Evolutionary conservation across 2,113 vertebrate genomes (phyloP).

Genomic region (Cariama cristata): DNA sequence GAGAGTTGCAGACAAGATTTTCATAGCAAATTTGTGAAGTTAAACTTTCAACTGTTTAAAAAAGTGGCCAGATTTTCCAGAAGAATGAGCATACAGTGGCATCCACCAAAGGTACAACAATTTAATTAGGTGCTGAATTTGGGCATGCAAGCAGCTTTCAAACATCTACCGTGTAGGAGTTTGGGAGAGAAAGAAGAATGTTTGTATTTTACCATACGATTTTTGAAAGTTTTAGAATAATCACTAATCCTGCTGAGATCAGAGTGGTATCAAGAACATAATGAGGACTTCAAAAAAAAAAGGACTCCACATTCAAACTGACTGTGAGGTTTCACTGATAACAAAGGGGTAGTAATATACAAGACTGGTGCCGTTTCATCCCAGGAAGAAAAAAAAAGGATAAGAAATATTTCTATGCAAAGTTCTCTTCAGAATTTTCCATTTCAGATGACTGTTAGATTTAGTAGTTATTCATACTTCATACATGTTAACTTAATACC

Average conservation of each 20-base stretch:
- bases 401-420: background rate
- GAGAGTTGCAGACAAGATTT: background rate
- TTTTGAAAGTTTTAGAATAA: background rate
- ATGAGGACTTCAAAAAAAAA: background rate
- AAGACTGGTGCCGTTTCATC: background rate
- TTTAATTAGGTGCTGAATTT: background rate
- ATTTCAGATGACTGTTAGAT: background rate
- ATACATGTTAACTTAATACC: background rate
- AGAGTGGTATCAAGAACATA: background rate
- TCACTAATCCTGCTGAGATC: background rate
- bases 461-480: background rate
- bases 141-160: background rate
- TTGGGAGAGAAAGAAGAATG: background rate
- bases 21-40: background rate
- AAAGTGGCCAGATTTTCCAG: background rate
- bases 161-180: background rate
- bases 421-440: background rate
- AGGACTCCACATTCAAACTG: background rate
- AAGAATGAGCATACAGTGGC: background rate
- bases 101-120: background rate
- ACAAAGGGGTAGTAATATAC: background rate
- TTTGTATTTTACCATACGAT: background rate
- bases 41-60: background rate
- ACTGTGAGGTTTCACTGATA: background rate
- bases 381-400: background rate